phyloP scores from a whole-genome alignment of 2,888 invertebrate species.

The Paralinhomoeus sp. region DNA sequence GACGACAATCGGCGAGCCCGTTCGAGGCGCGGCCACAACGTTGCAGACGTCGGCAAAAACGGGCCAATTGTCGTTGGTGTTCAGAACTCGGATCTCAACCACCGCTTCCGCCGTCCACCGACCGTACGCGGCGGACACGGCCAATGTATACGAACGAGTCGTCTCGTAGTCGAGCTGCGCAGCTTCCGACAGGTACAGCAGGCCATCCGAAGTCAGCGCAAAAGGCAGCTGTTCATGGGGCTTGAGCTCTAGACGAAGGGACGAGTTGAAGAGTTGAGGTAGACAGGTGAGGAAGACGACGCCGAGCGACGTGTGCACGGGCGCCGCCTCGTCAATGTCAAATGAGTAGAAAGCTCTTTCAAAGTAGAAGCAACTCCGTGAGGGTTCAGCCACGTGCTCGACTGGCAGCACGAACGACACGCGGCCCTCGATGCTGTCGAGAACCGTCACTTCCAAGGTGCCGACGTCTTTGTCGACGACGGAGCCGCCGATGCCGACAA shows the following conservation, averaged over 20 bases:
- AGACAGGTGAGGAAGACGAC: not conserved
- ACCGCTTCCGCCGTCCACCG: not conserved
- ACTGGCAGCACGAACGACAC: too few species aligned
- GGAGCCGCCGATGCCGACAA: too few species aligned
- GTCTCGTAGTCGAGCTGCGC: conserved; percentile 10
- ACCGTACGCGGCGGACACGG: not conserved
- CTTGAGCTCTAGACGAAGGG: too few species aligned
- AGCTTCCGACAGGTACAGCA: not conserved
- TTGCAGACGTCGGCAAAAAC: conserved; percentile 1
- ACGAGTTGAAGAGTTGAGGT: too few species aligned
- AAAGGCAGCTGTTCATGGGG: not conserved
- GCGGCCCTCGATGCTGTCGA: not conserved
- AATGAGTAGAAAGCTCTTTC: not conserved
- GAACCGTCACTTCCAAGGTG: conserved; percentile 2
- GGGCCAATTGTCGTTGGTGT: conserved; percentile 21
- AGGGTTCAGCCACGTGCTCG: too few species aligned
- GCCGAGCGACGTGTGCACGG: not conserved
- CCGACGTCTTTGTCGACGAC: too few species aligned
- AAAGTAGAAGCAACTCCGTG: too few species aligned
- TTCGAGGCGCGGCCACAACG: not conserved
- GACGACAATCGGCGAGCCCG: conserved; percentile 38
- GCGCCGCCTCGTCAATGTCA: not conserved
- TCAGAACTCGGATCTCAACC: conserved; percentile 8
- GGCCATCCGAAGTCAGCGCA: not conserved
- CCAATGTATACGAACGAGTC: not conserved